phyloP scores from a whole-genome alignment of 2,113 vertebrate genomes.

The Panthera tigris region DNA sequence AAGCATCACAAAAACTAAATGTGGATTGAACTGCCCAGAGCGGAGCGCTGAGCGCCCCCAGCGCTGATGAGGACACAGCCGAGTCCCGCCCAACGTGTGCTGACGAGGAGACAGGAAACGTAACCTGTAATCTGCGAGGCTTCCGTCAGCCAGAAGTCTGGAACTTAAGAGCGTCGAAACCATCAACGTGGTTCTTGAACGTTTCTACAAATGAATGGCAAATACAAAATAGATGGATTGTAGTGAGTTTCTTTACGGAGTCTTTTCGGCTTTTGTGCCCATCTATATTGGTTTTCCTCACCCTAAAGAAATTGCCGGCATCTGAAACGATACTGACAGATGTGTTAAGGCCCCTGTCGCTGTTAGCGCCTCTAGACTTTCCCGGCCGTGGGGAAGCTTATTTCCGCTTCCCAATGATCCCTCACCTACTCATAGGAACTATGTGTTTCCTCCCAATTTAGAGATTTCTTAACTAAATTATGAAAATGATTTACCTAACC shows the following conservation, averaged over 20 bases:
- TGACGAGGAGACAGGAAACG: too few species aligned
- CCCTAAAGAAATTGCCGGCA: background rate
- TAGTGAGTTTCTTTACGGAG: background rate
- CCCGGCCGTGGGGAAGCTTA: background rate
- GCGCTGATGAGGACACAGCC: rapidly evolving
- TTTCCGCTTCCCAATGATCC: background rate
- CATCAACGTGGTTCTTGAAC: too few species aligned
- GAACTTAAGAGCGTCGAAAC: background rate
- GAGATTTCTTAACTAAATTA: background rate
- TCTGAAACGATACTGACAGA: rapidly evolving
- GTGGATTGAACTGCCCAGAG: rapidly evolving
- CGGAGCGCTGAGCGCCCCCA: rapidly evolving
- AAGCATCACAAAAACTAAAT: background rate
- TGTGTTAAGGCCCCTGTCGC: rapidly evolving
- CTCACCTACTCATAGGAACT: background rate
- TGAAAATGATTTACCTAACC: background rate
- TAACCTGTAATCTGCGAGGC: background rate
- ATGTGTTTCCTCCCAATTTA: background rate
- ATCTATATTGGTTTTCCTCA: background rate
- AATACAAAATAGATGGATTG: background rate
- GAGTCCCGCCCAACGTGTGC: rapidly evolving
- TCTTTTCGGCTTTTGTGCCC: background rate
- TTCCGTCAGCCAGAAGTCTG: background rate
- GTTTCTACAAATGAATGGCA: background rate
- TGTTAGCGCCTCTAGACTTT: too few species aligned